Conservation (phyloP, 2,113 vertebrate genomes). For the Ancistrus triradiatus region DNA sequence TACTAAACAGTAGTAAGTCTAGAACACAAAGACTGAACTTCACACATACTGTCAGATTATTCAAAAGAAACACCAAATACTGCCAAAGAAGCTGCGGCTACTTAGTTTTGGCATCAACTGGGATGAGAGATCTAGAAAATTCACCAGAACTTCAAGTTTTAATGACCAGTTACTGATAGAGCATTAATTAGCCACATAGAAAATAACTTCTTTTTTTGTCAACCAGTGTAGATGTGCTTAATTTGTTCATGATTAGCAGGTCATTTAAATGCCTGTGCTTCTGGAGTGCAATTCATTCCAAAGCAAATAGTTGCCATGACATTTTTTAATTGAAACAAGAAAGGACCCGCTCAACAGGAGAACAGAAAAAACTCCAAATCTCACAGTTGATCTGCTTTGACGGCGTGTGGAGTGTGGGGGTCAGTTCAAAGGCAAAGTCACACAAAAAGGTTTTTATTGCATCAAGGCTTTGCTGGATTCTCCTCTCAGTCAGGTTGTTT, state of each 20-base stretch:
- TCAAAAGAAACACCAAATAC: too few relatives aligned
- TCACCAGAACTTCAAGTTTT: constrained; percentile 12
- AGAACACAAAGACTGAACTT: too few relatives aligned
- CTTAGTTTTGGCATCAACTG: too few relatives aligned
- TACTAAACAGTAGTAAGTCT: too few relatives aligned
- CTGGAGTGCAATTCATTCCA: constrained; percentile 54
- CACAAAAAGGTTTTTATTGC: constrained; percentile 26
- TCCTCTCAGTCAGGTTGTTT: background rate
- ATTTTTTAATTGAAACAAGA: constrained; percentile 48
- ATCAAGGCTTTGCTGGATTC: constrained; percentile 21
- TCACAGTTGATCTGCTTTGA: constrained; percentile 49
- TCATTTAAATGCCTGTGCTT: constrained; percentile 63
- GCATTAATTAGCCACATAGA: constrained; percentile 58
- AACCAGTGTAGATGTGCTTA: constrained; percentile 69
- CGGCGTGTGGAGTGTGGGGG: too few relatives aligned
- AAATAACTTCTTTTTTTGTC: constrained; percentile 51
- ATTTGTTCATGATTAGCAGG: constrained; percentile 64
- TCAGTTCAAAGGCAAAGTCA: constrained; percentile 51
- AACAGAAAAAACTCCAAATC: constrained; percentile 47
- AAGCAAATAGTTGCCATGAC: constrained; percentile 59
- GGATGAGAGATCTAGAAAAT: too few relatives aligned
- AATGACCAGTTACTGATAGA: constrained; percentile 56
- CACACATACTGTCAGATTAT: too few relatives aligned
- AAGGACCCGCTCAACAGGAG: constrained; percentile 49
- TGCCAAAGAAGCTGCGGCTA: too few relatives aligned